Conservation (phyloP, 2,888 invertebrate species). For the Catocala nupta region DNA sequence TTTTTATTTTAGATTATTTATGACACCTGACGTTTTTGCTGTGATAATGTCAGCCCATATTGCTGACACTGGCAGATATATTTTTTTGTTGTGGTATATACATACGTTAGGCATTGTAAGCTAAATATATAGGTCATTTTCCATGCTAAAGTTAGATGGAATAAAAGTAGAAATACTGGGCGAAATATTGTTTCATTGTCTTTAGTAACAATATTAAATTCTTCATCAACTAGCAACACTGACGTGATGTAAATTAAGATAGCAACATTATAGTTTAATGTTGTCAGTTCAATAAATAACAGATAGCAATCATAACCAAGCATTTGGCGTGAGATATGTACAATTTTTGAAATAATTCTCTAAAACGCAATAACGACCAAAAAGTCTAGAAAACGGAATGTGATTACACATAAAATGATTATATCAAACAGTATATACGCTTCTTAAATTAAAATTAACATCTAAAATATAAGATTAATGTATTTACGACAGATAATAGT, state of each 20-base stretch:
- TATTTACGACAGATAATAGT: not conserved
- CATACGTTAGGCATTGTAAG: too few relatives aligned
- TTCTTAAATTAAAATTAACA: constrained; percentile 50
- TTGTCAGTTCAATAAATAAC: too few relatives aligned
- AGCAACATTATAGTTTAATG: not conserved
- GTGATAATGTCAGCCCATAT: too few relatives aligned
- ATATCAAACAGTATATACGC: constrained; percentile 57
- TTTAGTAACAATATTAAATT: too few relatives aligned
- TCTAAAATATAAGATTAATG: constrained; percentile 30
- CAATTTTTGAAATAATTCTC: constrained; percentile 39
- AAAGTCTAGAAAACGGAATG: constrained; percentile 70
- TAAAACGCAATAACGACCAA: constrained; percentile 54
- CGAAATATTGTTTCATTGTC: too few relatives aligned
- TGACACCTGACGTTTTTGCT: too few relatives aligned
- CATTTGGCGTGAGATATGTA: constrained; percentile 39
- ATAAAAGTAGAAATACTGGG: too few relatives aligned
- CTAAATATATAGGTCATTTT: too few relatives aligned
- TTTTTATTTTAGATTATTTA: too few relatives aligned
- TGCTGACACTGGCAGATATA: too few relatives aligned
- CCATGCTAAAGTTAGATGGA: too few relatives aligned
- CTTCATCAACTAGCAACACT: not conserved
- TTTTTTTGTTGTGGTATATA: too few relatives aligned
- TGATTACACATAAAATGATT: constrained; percentile 56
- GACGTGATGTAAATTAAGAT: not conserved
- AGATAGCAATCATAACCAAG: constrained; percentile 23